Evolutionary conservation across 2,888 invertebrate genomes (phyloP), one percentile per base, ranked within the genome.

Genomic region (Sesia apiformis): DNA sequence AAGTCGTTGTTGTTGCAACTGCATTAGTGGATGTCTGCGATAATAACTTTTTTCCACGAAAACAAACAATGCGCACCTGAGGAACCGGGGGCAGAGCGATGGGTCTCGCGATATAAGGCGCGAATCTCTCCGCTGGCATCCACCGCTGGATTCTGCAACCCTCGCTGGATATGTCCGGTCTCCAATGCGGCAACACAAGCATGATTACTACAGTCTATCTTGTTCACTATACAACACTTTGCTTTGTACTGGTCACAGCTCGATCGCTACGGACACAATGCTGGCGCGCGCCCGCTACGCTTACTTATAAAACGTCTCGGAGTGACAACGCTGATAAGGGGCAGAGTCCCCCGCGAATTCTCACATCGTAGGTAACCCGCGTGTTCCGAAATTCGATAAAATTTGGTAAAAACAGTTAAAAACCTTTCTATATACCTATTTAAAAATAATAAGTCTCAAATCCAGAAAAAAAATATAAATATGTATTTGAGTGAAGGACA

Each of bases 171-270:
- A 81, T 61, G 57, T 83, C 82, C 57, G 80, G 73, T 58, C 82
- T 78, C 81, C 87, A 84, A 67, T 83, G 82, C 67, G 89, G 88
- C 76, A 83, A 87, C 73, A 86, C 81, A 70, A 90, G 81, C 90
- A 90, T 89, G 68, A 60, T 75, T 57, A 58, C 60, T 23, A 51
- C 54, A 55, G 43, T 54, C 38, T 52, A 49, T 58, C 52, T 43
- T 56, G 41, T 55, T 50, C 42, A 49, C 41, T 60, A 8, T n/a
- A n/a, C 23, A n/a, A 7, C 38, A 38, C 7, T 50, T 52, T 52
- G 39, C n/a, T 52, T 52, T 54, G 60, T 60, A 64, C 63, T 78
- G 81, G 80, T 78, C 84, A 83, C 75, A 68, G 67, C 76, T 78
- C 74, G 74, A 66, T 76, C 76, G 70, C 68, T 67, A 71, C 73